Conservation (phyloP, 92 coral and sea anemone species). For the Paramuricea clavata region DNA sequence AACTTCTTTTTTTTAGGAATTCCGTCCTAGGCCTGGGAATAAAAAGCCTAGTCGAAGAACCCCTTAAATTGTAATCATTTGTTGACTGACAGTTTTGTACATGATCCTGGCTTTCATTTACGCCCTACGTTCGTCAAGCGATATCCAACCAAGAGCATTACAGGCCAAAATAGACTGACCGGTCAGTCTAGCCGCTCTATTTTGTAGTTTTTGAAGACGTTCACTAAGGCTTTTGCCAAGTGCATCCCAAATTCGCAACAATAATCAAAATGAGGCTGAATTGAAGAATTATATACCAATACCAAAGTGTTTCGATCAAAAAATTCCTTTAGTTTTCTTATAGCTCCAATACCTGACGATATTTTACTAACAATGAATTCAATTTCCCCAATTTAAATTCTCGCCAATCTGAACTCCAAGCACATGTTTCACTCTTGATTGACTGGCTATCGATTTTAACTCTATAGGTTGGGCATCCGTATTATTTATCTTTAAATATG, state of each 20-base stretch:
- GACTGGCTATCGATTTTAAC: background rate
- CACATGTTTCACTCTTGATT: background rate
- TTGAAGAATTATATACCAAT: background rate
- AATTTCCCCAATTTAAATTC: background rate
- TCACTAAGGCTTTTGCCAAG: background rate
- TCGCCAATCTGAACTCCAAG: background rate
- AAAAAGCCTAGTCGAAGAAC: too few species aligned
- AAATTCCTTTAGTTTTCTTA: background rate
- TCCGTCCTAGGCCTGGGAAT: too few species aligned
- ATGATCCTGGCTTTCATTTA: background rate
- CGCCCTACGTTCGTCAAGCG: background rate
- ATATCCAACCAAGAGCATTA: background rate
- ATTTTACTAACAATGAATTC: background rate
- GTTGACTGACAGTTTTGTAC: too few species aligned
- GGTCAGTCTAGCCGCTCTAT: slow-evolving; percentile 44
- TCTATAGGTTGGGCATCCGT: background rate
- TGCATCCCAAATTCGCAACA: slow-evolving; percentile 28
- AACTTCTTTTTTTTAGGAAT: too few species aligned
- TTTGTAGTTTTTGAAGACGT: slow-evolving; percentile 27
- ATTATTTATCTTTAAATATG: background rate
- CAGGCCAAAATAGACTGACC: background rate
- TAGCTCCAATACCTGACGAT: slow-evolving; percentile 3
- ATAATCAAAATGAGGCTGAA: slow-evolving; percentile 31
- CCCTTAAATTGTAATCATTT: too few species aligned
- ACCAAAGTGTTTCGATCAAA: background rate